phyloP scores from a whole-genome alignment of 2,113 vertebrate species.

The Myotis yumanensis region DNA sequence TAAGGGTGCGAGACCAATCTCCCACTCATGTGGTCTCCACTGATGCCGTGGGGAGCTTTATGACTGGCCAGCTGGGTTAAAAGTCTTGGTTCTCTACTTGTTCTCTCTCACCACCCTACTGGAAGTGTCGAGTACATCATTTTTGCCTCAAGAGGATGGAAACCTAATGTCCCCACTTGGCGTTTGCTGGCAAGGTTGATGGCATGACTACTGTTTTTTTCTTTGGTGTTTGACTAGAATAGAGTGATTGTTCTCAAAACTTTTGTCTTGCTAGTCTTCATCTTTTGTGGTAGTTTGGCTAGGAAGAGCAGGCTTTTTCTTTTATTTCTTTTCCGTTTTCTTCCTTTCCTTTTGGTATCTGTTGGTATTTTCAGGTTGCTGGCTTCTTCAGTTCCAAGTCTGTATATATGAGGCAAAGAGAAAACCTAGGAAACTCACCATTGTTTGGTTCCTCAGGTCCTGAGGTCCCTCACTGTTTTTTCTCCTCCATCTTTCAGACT shows the following conservation, averaged over 20 bases:
- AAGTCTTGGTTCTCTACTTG: neutral
- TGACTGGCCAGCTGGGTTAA: neutral
- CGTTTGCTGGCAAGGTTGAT: neutral
- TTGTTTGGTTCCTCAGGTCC: neutral
- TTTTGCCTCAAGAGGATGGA: neutral
- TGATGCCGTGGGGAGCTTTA: neutral
- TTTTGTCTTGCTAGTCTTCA: neutral
- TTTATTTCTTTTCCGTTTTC: neutral
- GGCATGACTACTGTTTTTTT: neutral
- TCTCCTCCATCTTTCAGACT: neutral
- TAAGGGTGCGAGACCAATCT: neutral
- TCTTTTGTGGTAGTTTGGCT: neutral
- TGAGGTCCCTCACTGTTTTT: neutral
- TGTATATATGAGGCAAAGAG: neutral
- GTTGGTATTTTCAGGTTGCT: neutral
- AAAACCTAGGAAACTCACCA: neutral
- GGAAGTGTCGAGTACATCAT: neutral
- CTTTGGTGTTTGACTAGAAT: neutral
- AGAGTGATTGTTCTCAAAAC: neutral
- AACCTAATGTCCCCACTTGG: neutral
- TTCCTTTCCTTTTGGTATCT: neutral
- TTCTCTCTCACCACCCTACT: neutral
- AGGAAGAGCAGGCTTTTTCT: neutral
- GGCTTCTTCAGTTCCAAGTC: neutral
- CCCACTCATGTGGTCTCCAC: neutral